Conservation (phyloP, 2,113 vertebrate genomes). For the Pluvialis apricaria region DNA sequence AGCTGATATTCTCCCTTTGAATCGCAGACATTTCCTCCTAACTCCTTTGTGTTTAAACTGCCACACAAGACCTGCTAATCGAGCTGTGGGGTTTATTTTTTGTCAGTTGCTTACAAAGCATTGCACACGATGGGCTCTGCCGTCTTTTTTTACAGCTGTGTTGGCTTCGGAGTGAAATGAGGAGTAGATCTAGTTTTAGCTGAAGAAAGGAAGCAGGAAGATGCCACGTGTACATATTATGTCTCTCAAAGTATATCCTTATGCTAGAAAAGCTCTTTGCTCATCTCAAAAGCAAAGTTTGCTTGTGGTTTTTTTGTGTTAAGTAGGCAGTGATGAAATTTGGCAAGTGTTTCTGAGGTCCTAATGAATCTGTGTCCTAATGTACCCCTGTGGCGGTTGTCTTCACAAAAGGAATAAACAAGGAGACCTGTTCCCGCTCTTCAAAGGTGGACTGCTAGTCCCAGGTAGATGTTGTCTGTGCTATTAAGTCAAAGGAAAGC, state of each 20-base stretch:
- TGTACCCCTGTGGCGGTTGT: neutral
- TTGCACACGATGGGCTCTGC: neutral
- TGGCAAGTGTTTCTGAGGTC: neutral
- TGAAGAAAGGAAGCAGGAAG: neutral
- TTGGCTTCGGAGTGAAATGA: neutral
- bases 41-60: neutral
- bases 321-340: neutral
- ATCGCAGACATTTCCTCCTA: neutral
- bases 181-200: neutral
- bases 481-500: neutral
- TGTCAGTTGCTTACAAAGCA: neutral
- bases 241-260: neutral
- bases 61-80: neutral
- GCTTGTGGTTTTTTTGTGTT: neutral
- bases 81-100: neutral
- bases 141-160: neutral
- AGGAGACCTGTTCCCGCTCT: neutral
- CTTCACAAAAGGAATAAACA: neutral
- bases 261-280: neutral
- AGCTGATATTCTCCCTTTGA: neutral
- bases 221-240: fast-evolving
- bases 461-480: neutral
- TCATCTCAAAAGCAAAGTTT: neutral
- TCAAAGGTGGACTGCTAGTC: neutral
- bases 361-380: neutral